These are phyloP conservation scores for Hippocampus abdominalis DNA, from an alignment of 2,113 vertebrate genomes.

Conservation along the genomic window DNA sequence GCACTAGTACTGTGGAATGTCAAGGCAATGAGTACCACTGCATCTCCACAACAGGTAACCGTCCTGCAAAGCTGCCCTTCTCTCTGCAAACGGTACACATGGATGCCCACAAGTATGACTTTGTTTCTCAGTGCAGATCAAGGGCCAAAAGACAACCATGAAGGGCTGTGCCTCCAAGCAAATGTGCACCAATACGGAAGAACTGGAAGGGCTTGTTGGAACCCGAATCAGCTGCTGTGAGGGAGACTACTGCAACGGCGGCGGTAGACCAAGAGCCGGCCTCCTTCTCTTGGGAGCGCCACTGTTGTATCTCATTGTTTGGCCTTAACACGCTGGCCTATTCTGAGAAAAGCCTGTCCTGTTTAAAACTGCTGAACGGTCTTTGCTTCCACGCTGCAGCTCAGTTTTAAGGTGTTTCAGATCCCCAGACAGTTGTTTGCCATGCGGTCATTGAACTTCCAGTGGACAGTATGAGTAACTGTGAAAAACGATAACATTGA, in stretches of 20 bases:
- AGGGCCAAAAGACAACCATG: rapidly evolving
- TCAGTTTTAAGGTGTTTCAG: too few relatives aligned
- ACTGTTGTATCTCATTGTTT: too few relatives aligned
- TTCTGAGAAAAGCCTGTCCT: too few relatives aligned
- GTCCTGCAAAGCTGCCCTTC: background rate
- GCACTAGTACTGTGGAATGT: conserved; percentile 33
- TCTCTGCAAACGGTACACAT: background rate
- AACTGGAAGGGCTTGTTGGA: rapidly evolving
- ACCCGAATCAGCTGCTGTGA: conserved; percentile 23
- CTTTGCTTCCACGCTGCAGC: too few relatives aligned
- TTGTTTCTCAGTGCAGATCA: background rate
- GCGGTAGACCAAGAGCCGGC: conserved; percentile 13
- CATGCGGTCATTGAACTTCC: background rate
- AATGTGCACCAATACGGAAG: conserved; percentile 4
- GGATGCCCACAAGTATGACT: background rate
- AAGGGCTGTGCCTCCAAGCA: conserved; percentile 54
- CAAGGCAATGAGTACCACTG: conserved; percentile 47
- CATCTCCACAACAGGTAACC: conserved; percentile 34
- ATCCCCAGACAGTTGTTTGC: too few relatives aligned
- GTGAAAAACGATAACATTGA: too few relatives aligned
- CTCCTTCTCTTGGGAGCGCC: conserved; percentile 29
- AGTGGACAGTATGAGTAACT: too few relatives aligned
- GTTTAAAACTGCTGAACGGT: too few relatives aligned
- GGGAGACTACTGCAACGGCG: conserved; percentile 54
- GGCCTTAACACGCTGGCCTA: too few relatives aligned